These are phyloP conservation scores for Toxostoma redivivum DNA, from an alignment of 2,113 vertebrate species.

Conservation along the genomic window DNA sequence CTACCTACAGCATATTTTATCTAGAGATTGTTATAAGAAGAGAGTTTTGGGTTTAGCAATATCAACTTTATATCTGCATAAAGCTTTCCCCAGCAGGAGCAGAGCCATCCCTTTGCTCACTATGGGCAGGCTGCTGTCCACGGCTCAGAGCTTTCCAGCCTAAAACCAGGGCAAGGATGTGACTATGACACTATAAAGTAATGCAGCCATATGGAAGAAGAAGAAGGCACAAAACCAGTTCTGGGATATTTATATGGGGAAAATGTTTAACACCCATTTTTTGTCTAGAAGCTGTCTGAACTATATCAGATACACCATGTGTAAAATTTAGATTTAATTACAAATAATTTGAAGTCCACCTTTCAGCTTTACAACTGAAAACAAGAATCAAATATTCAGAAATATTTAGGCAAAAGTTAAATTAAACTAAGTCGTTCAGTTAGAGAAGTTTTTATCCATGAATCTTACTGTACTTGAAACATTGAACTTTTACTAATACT, in stretches of 20 bases:
- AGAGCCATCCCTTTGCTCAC: background rate
- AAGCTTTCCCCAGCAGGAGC: background rate
- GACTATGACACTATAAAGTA: background rate
- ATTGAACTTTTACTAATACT: background rate
- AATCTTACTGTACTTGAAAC: background rate
- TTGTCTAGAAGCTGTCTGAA: background rate
- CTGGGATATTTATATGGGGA: background rate
- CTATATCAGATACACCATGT: background rate
- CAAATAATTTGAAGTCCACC: background rate
- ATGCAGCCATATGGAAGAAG: background rate
- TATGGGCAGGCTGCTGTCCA: fast-evolving
- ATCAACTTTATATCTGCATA: background rate
- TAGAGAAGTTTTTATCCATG: background rate
- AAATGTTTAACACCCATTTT: background rate
- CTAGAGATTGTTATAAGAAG: background rate
- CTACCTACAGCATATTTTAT: background rate
- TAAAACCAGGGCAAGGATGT: background rate
- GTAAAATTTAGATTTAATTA: background rate
- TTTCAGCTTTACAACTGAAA: background rate
- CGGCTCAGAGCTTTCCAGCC: background rate
- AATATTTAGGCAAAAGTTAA: background rate
- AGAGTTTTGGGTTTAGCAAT: background rate
- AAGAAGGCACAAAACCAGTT: background rate
- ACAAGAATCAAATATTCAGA: background rate
- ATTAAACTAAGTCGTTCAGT: background rate